Conservation (phyloP, 2,113 vertebrate genomes). For the Casuarius casuarius region DNA sequence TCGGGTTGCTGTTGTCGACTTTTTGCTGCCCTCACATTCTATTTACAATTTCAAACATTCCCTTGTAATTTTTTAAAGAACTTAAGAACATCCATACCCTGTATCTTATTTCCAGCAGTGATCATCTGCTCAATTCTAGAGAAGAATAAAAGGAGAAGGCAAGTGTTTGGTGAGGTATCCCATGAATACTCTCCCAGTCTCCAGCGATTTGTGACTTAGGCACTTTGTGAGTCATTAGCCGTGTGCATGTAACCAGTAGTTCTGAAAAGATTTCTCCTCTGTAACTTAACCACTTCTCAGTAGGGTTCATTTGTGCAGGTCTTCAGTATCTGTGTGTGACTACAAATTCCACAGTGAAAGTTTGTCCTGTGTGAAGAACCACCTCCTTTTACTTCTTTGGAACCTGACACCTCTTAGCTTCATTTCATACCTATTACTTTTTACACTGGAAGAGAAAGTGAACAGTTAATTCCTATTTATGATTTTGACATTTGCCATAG, state of each 20-base stretch:
- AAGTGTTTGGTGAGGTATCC: background rate
- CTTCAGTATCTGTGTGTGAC: background rate
- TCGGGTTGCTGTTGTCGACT: background rate
- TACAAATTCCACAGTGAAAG: background rate
- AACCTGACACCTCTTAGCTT: rapidly evolving
- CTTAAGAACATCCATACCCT: background rate
- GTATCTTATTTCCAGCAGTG: background rate
- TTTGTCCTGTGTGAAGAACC: background rate
- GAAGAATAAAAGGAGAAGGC: background rate
- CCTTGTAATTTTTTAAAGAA: background rate
- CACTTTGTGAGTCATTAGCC: background rate
- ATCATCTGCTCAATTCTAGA: background rate
- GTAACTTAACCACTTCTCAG: background rate
- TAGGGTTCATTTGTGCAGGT: background rate
- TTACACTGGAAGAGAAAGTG: background rate
- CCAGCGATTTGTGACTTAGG: background rate
- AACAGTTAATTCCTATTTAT: background rate
- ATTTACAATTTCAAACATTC: background rate
- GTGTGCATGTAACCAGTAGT: background rate
- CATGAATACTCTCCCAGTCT: background rate
- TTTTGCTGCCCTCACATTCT: background rate
- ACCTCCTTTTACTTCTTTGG: background rate
- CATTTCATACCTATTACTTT: background rate
- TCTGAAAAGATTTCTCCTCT: background rate
- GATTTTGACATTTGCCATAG: background rate